A percentile compares a stretch with the other conserved stretches of the same genome.
Conservation (phyloP, 2,888 invertebrate genomes). For the Drosophila robusta region DNA sequence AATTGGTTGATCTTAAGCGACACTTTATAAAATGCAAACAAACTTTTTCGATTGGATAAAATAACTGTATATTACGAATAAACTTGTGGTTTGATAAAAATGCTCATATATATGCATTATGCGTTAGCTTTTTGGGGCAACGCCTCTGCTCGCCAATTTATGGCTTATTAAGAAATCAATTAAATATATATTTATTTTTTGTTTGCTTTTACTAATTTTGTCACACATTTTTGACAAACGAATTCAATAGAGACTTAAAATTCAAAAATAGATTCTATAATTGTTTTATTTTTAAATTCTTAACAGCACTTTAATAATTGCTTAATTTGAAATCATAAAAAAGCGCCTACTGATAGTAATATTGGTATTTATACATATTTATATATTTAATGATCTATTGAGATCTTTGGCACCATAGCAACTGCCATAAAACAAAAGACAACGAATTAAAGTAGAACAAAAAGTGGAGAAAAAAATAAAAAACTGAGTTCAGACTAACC, state of each 20-base stretch:
- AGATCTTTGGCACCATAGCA: conserved; percentile 30
- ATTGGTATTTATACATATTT: conserved; percentile 3
- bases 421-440: conserved; percentile 35
- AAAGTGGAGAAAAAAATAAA: conserved; percentile 32
- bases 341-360: background rate
- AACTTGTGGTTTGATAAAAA: background rate
- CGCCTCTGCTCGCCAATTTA: background rate
- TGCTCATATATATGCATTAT: background rate
- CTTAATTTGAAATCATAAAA: conserved; percentile 6
- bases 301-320: conserved; percentile 21
- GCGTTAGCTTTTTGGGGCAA: background rate
- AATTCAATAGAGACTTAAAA: conserved; percentile 26
- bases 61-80: conserved; percentile 24
- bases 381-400: conserved; percentile 38
- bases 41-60: background rate
- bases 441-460: conserved; percentile 59
- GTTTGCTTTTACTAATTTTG: background rate
- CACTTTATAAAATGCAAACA: conserved; percentile 6
- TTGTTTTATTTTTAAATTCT: background rate
- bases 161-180: conserved; percentile 13
- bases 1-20: background rate
- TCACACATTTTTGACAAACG: background rate
- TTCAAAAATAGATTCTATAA: background rate
- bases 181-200: background rate
- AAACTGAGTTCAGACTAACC: conserved; percentile 41